phyloP scores from a whole-genome alignment of 1,140 invertebrate genomes.

The Coptotermes formosanus region DNA sequence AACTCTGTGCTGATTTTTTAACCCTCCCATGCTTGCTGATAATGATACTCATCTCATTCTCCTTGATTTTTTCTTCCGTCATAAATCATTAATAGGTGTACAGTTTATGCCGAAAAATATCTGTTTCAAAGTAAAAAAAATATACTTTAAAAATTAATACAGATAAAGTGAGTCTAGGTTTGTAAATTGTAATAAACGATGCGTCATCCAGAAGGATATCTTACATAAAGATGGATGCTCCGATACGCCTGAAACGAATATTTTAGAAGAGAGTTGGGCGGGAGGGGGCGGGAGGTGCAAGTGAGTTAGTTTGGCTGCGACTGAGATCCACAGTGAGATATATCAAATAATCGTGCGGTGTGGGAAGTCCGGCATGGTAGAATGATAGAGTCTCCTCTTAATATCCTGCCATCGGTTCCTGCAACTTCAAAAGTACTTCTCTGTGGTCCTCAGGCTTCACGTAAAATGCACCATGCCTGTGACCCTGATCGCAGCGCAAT shows the following conservation, averaged over 20 bases:
- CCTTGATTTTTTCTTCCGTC: too few species aligned
- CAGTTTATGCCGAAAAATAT: not conserved
- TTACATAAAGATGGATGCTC: not conserved
- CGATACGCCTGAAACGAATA: not conserved
- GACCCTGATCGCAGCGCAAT: too few species aligned
- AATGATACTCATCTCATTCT: too few species aligned
- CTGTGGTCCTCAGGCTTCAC: not conserved
- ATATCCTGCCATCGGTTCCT: not conserved
- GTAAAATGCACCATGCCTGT: too few species aligned
- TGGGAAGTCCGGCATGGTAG: not conserved
- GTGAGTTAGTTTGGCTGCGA: conserved; percentile 9
- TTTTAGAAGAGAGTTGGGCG: not conserved
- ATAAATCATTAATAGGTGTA: not conserved
- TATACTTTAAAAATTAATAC: not conserved
- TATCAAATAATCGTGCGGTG: conserved; percentile 10
- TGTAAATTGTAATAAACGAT: not conserved
- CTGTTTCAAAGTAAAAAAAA: not conserved
- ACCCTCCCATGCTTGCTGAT: too few species aligned
- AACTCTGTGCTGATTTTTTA: too few species aligned
- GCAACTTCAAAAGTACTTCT: not conserved
- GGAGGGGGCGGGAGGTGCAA: conserved; percentile 9
- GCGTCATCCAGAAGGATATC: not conserved
- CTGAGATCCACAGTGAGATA: not conserved
- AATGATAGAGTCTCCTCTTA: not conserved
- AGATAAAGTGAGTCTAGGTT: not conserved